These are phyloP conservation scores for Troides oblongomaculatus DNA, from an alignment of 2,888 invertebrate species.

Conservation along the genomic window DNA sequence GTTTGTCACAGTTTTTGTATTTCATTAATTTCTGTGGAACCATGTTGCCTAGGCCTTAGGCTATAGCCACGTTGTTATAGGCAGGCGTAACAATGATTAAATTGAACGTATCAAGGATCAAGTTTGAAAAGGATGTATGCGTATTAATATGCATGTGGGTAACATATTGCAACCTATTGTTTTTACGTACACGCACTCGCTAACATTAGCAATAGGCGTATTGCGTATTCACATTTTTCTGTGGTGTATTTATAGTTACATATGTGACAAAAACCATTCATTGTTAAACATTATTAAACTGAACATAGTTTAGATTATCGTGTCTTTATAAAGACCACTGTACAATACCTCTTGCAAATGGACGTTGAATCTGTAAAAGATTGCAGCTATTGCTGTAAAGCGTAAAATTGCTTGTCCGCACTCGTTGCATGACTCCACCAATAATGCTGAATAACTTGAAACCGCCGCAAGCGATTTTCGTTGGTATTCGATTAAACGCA, in stretches of 20 bases:
- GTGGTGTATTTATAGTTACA: slow-evolving; percentile 13
- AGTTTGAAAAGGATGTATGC: slow-evolving; percentile 10
- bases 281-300: slow-evolving; percentile 5
- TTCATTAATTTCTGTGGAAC: too few species aligned
- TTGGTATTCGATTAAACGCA: slow-evolving; percentile 29
- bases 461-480: slow-evolving; percentile 25
- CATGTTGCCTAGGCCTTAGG: too few species aligned
- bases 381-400: slow-evolving; percentile 18
- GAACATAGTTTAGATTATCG: slow-evolving; percentile 19
- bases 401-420: slow-evolving; percentile 10
- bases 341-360: slow-evolving; percentile 16
- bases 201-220: slow-evolving; percentile 13
- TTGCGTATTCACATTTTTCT: neutral
- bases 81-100: too few species aligned
- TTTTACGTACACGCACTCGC: slow-evolving; percentile 23
- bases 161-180: slow-evolving; percentile 27
- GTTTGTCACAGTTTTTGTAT: too few species aligned
- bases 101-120: neutral
- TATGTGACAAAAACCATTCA: slow-evolving; percentile 4
- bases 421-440: slow-evolving; percentile 18
- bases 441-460: slow-evolving; percentile 19
- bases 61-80: too few species aligned
- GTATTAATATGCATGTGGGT: slow-evolving; percentile 24
- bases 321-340: slow-evolving; percentile 15
- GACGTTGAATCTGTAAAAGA: slow-evolving; percentile 24